Evolutionary conservation across 2,888 invertebrate species (phyloP).

Genomic region (Fragum whitleyi): DNA sequence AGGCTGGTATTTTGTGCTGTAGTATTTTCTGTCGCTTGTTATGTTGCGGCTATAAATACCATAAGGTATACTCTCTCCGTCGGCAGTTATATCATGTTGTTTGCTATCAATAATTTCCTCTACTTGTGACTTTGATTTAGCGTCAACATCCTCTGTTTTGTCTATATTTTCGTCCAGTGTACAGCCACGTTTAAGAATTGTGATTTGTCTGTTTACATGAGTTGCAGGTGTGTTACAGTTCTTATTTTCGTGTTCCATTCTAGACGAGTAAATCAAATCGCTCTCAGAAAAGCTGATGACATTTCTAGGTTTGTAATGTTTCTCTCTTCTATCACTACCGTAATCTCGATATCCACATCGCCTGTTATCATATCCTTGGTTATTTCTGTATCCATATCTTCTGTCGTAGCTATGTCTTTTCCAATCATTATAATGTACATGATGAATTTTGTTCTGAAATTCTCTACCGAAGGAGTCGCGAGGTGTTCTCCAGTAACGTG

Average conservation of each 20-base stretch:
- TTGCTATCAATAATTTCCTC: neutral
- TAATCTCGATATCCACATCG: neutral
- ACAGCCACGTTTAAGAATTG: slow-evolving; percentile 5
- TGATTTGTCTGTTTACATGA: slow-evolving; percentile 16
- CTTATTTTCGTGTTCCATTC: neutral
- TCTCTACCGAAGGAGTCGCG: neutral
- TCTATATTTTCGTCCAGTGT: neutral
- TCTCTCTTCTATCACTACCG: neutral
- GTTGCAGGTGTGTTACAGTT: neutral
- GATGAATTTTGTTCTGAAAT: neutral
- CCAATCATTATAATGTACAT: neutral
- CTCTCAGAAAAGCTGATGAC: slow-evolving; percentile 4
- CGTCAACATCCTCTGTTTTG: neutral
- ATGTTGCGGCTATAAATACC: slow-evolving; percentile 13
- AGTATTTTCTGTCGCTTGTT: slow-evolving; percentile 13
- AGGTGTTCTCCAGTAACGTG: neutral
- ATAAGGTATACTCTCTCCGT: slow-evolving; percentile 12
- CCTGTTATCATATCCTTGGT: neutral
- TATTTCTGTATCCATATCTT: neutral
- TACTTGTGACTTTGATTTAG: neutral
- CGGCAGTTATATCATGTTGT: neutral
- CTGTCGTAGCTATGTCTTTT: neutral
- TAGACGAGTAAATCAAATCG: slow-evolving; percentile 13
- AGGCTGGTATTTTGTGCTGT: neutral
- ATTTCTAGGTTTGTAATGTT: slow-evolving; percentile 4